Evolutionary conservation across 2,797 vertebrate species (phyloP), one percentile per base, ranked within the genome.

Genomic region (Lithobates sylvaticus): DNA sequence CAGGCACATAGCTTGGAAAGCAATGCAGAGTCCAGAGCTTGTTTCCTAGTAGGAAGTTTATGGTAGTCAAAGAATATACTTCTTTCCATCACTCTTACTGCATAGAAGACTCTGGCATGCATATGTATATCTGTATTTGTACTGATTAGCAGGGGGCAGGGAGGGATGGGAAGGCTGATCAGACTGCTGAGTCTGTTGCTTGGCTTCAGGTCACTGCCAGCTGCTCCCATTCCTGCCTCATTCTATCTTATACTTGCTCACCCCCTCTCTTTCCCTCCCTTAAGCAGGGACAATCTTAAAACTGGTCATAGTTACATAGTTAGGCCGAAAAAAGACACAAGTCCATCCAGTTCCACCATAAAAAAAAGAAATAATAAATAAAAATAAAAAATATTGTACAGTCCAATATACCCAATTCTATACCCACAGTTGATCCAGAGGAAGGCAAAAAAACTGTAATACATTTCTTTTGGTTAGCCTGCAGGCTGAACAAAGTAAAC

Each of bases 101-200:
- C 44, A 79, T 76, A 81, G 1, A 29, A 58, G 42, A 50, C 61
- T 68, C 42, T 84, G 39, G 36, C 74, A 26, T 82, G n/a, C 32
- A 69, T 44, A 44, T 54, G 70, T 58, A 65, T 36, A 64, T 21
- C 58, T 84, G 27, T 72, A 27, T 54, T 61, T 44, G 70, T 68
- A 42, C 70, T 78, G 76, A 87, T 78, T 78, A 87, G 81, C 76
- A 75, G 81, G 86, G 80, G 68, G 73, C 54, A 82, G 78, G 75
- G 70, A 83, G 58, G 44, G 71, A 80, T 32, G 42, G 21, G 12
- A 61, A n/a, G n/a, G 67, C 81, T 84, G 70, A 42, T 54, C 64
- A 79, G 44, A 84, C 69, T 87, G 86, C 86, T 84, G 86, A 84
- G 81, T 80, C 76, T 80, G 47, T 80, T 76, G 84, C 84, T 85